Base-by-base conservation (phyloP, 2,113 vertebrate genomes). In the Scatophagus argus region DNA sequence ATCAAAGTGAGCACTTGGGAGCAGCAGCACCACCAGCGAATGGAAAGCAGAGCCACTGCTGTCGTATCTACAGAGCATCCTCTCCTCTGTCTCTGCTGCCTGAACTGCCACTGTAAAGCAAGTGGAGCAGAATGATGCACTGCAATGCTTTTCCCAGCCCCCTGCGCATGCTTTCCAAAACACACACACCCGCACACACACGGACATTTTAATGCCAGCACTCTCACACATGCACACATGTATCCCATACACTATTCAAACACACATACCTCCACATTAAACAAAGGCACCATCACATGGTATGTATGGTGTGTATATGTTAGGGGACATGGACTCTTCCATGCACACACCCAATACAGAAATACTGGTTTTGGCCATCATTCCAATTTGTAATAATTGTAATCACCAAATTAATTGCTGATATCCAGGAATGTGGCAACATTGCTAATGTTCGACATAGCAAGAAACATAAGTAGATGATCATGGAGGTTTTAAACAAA, bases 61-160 rank as follows among this genome's bases (percentile, higher is more conserved):
- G 76, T 80, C 62, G 23, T 65, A 72, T 87, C 62, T 8, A 61
- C 69, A 69, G 78, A 82, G 60, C 55, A 32, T 64, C 82, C 69
- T 69, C 77, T 43, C 19, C 66, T 75, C 75, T 41, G 17, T 66
- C 31, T 70, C 23, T 74, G 68, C 69, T 65, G 87, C 80, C 76
- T 66, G 47, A 39, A 44, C 77, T 54, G 79, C 74, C 86, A 84
- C 77, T 87, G 87, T 87, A 89, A 77, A 87, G 83, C 90, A 94
- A 94, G 90, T 94, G 91, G 92, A 93, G 93, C 94, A 93, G 93
- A 94, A 94, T 94, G 93, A 93, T 94, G 88, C 85, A 89, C 86
- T 83, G 83, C 91, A 90, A 87, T 83, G 82, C 69, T 73, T 86
- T 88, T 63, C 67, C 78, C 67, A 71, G 74, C 86, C 81, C 60